These are phyloP conservation scores for Zaprionus capensis DNA, from an alignment of 1,140 invertebrate species.

Conservation along the genomic window DNA sequence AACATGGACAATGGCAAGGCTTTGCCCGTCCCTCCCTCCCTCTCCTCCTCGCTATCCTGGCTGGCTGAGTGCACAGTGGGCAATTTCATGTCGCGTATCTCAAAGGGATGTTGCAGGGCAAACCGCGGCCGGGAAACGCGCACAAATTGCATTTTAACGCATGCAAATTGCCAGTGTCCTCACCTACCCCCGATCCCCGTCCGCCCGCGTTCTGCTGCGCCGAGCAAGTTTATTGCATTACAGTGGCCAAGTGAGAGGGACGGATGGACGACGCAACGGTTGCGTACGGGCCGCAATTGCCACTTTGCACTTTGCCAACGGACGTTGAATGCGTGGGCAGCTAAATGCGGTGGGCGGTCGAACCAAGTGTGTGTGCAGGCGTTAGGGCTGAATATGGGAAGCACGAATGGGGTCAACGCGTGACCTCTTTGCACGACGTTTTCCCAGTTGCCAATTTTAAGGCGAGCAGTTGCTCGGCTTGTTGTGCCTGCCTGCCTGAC, in stretches of 20 bases:
- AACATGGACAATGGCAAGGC: constrained; percentile 11
- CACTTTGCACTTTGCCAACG: constrained; percentile 61
- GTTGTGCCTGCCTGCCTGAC: not conserved
- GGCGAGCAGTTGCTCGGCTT: constrained; percentile 10
- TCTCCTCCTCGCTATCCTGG: not conserved
- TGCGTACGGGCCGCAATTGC: constrained; percentile 52
- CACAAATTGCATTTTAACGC: constrained; percentile 82
- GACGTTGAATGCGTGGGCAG: constrained; percentile 26
- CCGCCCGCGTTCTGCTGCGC: not conserved
- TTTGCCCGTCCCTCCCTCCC: not conserved
- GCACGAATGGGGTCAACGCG: constrained; percentile 34
- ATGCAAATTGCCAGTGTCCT: constrained; percentile 76
- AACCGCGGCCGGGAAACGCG: constrained; percentile 73
- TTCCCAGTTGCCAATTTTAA: constrained; percentile 43
- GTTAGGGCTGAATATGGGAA: not conserved
- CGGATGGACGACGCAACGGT: constrained; percentile 6
- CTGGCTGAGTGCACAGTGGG: constrained; percentile 14
- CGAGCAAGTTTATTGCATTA: constrained; percentile 74
- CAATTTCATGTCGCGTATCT: constrained; percentile 17
- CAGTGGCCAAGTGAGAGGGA: constrained; percentile 30
- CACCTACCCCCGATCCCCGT: constrained; percentile 11
- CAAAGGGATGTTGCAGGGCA: constrained; percentile 38
- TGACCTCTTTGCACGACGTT: constrained; percentile 35
- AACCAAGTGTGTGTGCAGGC: not conserved
- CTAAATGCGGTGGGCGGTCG: constrained; percentile 6